Base-by-base conservation (phyloP, 2,888 invertebrate species). In the Shargacucullia verbasci region DNA sequence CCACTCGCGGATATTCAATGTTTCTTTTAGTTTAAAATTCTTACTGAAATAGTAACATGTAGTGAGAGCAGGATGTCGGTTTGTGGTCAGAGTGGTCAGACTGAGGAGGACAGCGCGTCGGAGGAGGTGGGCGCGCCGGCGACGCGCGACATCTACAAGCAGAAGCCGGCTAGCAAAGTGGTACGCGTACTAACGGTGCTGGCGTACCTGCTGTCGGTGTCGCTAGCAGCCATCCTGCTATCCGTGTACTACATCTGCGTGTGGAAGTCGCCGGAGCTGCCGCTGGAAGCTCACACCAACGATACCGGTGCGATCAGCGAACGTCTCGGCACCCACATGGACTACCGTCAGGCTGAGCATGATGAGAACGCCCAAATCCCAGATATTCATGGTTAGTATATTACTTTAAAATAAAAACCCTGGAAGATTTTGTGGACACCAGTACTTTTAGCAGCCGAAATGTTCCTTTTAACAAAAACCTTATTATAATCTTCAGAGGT, bases 131-230 rank as follows among this genome's bases (percentile, higher is more conserved):
- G 55, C 50, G 56, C 45, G 10, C 47, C 27, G 35, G 50, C 43
- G 11, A 72, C 82, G 50, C 87, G 88, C 38, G 91, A 92, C 49
- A 81, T 84, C 38, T 86, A 90, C 81, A 89, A 91, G 64, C 84
- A 88, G 80, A 94, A 94, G 79, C 84, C 86, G 12, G 87, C 84
- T 39, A 91, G 92, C 81, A 94, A 89, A 66, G 83, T 90, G 73
- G 92, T 94, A 61, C 88, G 97, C 39, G 95, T 97, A 50, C 93
- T 97, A 66, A 97, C 97, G 0, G 98, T 98, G 53, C 85, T 97
- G 79, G 97, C 97, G 10, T 98, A 98, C 88, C 95, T 97, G 72
- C 93, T 97, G 67, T 97, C 97, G n/a, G 97, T 98, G 43, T 97
- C 97, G n/a, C 95, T 97, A 89, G 97, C 97, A 5, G 98, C 97